Evolutionary conservation across 2,113 vertebrate genomes (phyloP), one percentile per base, ranked within the genome.

Genomic region (Ciconia maguari): DNA sequence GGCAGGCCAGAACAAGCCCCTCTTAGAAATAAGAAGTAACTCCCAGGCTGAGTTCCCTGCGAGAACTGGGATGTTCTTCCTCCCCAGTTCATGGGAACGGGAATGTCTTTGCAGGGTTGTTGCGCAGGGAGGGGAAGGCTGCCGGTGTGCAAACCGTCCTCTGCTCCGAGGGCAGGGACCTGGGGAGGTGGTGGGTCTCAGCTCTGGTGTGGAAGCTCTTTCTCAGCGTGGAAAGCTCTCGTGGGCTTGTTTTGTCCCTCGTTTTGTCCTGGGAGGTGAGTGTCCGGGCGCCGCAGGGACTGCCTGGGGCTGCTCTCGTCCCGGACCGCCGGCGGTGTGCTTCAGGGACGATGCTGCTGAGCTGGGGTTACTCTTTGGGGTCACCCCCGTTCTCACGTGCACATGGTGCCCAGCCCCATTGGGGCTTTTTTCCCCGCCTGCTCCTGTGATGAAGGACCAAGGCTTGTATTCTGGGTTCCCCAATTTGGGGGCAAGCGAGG

Each of bases 141-240:
- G 16, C n/a, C 0, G 6, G 42, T 2, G 19, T 13, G 34, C 42
- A 18, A 29, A 42, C 27, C 41, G 3, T 16, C 42, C 55, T 21
- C 16, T 11, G 64, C 64, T 25, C 32, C 4, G 0, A 65, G 57
- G 24, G 10, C 51, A 11, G 44, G 58, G 65, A 38, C 15, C 42
- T 24, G 0, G 1, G 55, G 41, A 24, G 49, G 32, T 49, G 54
- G 11, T 1, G 2, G 55, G 18, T 57, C 62, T 57, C 32, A 3
- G n/a, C 55, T 58, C 22, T 7, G 16, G 6, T 1, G 3, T 34
- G 41, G 70, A 44, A 82, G 62, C 42, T 34, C n/a, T 26, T 60
- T 41, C 61, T 70, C n/a, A 5, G 25, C 34, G 2, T 14, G 51
- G 58, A 20, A 38, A 44, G 26, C 26, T 42, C 22, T 34, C 11